phyloP scores from a whole-genome alignment of 2,113 vertebrate genomes.

The Chloebia gouldiae region DNA sequence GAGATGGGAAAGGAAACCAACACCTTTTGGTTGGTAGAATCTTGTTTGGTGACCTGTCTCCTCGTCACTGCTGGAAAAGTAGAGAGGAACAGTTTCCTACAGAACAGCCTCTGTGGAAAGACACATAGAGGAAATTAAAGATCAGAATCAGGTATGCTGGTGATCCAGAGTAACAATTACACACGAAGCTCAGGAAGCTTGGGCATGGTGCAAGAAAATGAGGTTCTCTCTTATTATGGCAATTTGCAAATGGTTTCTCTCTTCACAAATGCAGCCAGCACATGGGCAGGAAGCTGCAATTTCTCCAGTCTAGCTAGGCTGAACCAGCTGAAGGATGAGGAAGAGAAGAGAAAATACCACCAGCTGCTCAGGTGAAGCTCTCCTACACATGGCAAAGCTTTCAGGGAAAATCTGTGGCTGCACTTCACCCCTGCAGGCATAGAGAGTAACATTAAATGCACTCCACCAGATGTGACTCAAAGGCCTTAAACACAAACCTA shows the following conservation, averaged over 20 bases:
- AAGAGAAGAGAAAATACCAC: neutral
- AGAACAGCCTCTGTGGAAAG: conserved; percentile 10
- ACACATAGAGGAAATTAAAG: neutral
- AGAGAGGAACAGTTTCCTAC: neutral
- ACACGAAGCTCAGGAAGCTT: neutral
- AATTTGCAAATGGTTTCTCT: neutral
- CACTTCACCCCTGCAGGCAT: neutral
- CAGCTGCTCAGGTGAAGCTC: neutral
- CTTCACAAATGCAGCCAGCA: neutral
- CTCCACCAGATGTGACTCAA: neutral
- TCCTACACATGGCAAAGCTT: neutral
- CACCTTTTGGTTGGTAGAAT: neutral
- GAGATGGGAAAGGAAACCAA: neutral
- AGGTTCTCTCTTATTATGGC: neutral
- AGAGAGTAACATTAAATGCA: neutral
- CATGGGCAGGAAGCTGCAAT: neutral
- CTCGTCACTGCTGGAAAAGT: neutral
- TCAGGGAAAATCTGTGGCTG: neutral
- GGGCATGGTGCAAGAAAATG: neutral
- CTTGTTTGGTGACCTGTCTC: neutral
- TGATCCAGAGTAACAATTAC: neutral
- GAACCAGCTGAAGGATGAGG: neutral
- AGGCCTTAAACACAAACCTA: neutral
- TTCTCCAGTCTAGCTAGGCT: neutral
- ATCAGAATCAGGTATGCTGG: neutral